Percentiles rank a stretch among this genome's conserved stretches.
phyloP scores from a whole-genome alignment of 2,797 vertebrate species.

The Holocentrus rufus region DNA sequence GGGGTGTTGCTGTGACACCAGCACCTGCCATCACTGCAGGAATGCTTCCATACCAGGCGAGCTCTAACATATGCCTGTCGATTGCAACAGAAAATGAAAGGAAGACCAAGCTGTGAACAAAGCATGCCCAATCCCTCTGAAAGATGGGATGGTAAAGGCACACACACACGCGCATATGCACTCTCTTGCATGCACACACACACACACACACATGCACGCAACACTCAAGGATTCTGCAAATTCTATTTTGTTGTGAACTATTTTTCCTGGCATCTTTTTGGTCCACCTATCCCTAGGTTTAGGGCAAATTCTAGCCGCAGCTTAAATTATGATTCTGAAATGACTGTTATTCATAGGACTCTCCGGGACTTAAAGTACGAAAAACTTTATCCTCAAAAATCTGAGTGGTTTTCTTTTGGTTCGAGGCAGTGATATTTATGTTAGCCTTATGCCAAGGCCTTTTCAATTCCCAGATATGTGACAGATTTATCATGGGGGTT shows the following conservation, averaged over 20 bases:
- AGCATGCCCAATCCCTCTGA: conserved; percentile 12
- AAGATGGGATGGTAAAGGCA: conserved; percentile 14
- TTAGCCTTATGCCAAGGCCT: not conserved
- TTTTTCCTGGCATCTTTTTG: not conserved
- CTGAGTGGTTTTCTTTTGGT: not conserved
- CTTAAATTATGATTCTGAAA: conserved; percentile 5
- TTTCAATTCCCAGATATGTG: conserved; percentile 17
- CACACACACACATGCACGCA: not conserved
- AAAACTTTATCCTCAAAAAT: conserved; percentile 1
- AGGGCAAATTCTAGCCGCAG: conserved; percentile 1
- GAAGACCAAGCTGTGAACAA: conserved; percentile 32
- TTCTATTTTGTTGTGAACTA: not conserved
- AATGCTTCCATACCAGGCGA: conserved; percentile 41
- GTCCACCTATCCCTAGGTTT: not conserved
- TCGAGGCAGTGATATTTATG: conserved; percentile 9
- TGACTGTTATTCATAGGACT: conserved; percentile 2
- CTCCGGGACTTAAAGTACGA: not conserved
- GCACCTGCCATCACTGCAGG: conserved; percentile 47
- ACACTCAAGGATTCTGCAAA: not conserved
- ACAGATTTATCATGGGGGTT: conserved; percentile 30
- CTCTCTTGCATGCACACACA: not conserved
- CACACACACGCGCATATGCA: not conserved
- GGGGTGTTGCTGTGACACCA: conserved; percentile 48
- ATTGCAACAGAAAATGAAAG: conserved; percentile 16
- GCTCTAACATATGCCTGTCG: conserved; percentile 43